Base-by-base conservation (phyloP, 2,797 vertebrate species). In the Ctenosaura bakeri region DNA sequence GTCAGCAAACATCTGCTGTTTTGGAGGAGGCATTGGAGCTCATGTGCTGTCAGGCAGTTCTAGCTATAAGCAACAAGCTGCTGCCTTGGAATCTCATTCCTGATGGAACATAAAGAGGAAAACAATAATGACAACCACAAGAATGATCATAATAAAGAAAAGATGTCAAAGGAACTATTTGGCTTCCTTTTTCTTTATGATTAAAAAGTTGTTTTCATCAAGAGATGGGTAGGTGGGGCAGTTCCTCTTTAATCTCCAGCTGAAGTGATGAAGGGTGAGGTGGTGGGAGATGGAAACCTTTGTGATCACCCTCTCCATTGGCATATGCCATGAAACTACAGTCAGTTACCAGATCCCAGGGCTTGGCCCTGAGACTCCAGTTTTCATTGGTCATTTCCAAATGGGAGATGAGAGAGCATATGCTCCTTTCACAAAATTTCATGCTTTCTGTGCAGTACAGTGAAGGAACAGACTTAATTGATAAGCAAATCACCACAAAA, bases 1-100 rank as follows among this genome's bases (percentile, higher is more conserved):
- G 24, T 26, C 0, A 2, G 83, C 88, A 89, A 93, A 92, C 71
- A 92, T 80, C 92, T 94, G 90, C 82, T 92, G 71, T 74, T 92
- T 88, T 66, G 83, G 83, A 85, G 29, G 79, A 79, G 89, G 52
- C 86, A 85, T 50, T 90, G 90, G 42, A 0, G 78, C 66, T 90
- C 77, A 1, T 1, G 16, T 50, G 64, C 88, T 80, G 38, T 83
- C 87, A 92, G 82, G n/a, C 46, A 87, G 77, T 35, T 54, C 16
- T 46, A 74, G 90, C 50, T 88, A 74, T 66, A 89, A 83, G 88
- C 83, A 89, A 24, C 0, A 54, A 84, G 69, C 4, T 64, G 59
- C 59, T 8, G 38, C 54, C 86, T 81, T 81, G 69, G 35, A 52
- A 35, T 32, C 7, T 7, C 42, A 86, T 71, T 42, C 3, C 3